Conservation (phyloP, 2,888 invertebrate genomes). For the Patella pellucida region DNA sequence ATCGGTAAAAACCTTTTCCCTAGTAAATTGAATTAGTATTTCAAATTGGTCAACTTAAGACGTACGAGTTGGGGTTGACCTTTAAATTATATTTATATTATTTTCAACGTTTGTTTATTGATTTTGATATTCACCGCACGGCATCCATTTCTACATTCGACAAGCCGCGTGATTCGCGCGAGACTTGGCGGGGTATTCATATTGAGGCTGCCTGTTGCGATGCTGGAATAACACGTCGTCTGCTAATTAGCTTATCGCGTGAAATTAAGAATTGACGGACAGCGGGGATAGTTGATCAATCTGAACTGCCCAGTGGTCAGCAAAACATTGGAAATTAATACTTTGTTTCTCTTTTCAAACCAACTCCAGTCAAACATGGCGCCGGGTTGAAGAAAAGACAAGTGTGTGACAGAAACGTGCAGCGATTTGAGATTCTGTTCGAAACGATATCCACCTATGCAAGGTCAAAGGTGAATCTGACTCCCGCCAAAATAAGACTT, state of each 20-base stretch:
- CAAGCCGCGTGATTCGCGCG: not conserved
- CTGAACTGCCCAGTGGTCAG: not conserved
- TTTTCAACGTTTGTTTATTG: not conserved
- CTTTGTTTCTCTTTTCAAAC: not conserved
- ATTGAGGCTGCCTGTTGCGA: conserved; percentile 3
- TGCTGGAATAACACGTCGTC: not conserved
- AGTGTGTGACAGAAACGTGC: too few relatives aligned
- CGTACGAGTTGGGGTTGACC: not conserved
- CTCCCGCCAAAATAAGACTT: not conserved
- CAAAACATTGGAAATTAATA: conserved; percentile 4
- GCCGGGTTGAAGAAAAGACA: too few relatives aligned
- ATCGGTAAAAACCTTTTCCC: too few relatives aligned
- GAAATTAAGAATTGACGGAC: not conserved
- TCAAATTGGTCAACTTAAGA: not conserved
- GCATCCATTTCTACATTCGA: not conserved
- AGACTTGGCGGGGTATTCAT: conserved; percentile 3
- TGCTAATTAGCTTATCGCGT: not conserved
- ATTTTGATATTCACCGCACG: conserved; percentile 4
- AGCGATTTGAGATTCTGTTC: too few relatives aligned
- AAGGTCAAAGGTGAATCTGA: conserved; percentile 1
- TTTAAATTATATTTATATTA: not conserved
- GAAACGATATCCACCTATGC: not conserved
- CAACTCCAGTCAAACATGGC: too few relatives aligned
- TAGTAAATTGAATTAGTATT: too few relatives aligned
- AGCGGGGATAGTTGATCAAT: not conserved